Evolutionary conservation across 2,113 vertebrate species (phyloP), one percentile per base, ranked within the genome.

Genomic region (Phalacrocorax pelagicus): DNA sequence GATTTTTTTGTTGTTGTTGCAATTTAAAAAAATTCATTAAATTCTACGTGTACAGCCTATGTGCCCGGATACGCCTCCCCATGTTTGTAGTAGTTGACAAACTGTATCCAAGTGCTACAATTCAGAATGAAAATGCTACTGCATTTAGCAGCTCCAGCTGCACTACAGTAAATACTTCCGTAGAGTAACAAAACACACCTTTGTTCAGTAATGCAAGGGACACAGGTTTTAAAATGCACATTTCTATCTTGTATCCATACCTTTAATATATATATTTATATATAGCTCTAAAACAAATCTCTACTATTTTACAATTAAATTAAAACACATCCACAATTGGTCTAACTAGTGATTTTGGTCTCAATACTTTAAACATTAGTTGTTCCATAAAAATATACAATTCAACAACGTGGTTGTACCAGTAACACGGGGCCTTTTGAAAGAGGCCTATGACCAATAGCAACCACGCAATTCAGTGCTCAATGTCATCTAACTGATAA

Each of bases 271-370:
- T 93, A 98, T 94, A 96, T 92, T 66, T 86, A 58, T 96, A 96
- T 96, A 96, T 88, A 87, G 55, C 94, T 98, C 96, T 97, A 98
- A 95, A 98, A 74, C 92, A 97, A 90, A 95, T 78, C 87, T 97
- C 96, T 97, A 98, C 83, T 96, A 97, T 94, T 93, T 97, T 98
- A 97, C 94, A 98, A 93, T 98, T 98, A 98, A 98, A 98, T 97
- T 98, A 98, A 97, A 96, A 95, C 94, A 98, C 94, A 88, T 82
- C 96, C 96, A 96, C 97, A 67, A 96, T 61, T 97, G 73, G 90
- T 94, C 96, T 98, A 98, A 91, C 97, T 96, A 95, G 51, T 86
- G 47, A 98, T 96, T 98, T 98, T 98, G 97, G 97, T 98, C 97
- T 98, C 94, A 95, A 96, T 95, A 97, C 88, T 96, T 98, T 91